phyloP scores from a whole-genome alignment of 2,888 invertebrate genomes.

The Phalera bucephala region DNA sequence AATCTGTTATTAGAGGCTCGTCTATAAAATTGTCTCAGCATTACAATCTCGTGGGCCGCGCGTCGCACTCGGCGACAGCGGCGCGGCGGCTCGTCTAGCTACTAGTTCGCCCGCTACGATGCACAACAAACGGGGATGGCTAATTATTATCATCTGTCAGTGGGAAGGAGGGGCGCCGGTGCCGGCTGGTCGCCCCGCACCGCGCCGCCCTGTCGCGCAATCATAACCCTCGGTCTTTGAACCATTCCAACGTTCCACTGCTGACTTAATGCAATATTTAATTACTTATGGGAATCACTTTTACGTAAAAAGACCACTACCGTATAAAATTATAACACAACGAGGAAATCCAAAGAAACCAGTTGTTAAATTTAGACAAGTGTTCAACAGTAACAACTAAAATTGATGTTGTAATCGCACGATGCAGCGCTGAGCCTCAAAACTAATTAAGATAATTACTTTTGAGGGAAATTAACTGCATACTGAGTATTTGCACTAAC shows the following conservation, averaged over 20 bases:
- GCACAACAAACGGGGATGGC: constrained; percentile 32
- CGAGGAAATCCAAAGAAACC: not conserved
- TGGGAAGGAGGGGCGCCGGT: constrained; percentile 23
- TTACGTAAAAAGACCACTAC: too few relatives aligned
- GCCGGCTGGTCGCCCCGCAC: constrained; percentile 26
- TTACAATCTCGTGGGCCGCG: constrained; percentile 30
- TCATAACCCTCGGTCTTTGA: constrained; percentile 62
- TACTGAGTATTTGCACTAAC: too few relatives aligned
- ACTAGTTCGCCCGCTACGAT: constrained; percentile 5
- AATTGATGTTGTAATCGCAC: not conserved
- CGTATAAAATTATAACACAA: too few relatives aligned
- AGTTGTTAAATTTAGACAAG: not conserved
- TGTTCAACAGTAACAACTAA: not conserved
- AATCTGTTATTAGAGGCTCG: constrained; percentile 28
- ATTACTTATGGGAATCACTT: too few relatives aligned
- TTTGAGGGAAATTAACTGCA: too few relatives aligned
- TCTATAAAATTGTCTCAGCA: constrained; percentile 31
- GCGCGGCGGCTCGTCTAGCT: not conserved
- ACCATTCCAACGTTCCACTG: constrained; percentile 46
- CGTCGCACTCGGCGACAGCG: constrained; percentile 7
- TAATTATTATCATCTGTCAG: constrained; percentile 39
- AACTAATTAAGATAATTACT: too few relatives aligned
- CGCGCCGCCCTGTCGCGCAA: constrained; percentile 33
- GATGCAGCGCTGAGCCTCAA: too few relatives aligned
- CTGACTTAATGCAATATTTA: constrained; percentile 14